A percentile compares a stretch with the other conserved stretches of the same genome.
phyloP scores from a whole-genome alignment of 2,797 vertebrate species.

The Toxotes lorentzi region DNA sequence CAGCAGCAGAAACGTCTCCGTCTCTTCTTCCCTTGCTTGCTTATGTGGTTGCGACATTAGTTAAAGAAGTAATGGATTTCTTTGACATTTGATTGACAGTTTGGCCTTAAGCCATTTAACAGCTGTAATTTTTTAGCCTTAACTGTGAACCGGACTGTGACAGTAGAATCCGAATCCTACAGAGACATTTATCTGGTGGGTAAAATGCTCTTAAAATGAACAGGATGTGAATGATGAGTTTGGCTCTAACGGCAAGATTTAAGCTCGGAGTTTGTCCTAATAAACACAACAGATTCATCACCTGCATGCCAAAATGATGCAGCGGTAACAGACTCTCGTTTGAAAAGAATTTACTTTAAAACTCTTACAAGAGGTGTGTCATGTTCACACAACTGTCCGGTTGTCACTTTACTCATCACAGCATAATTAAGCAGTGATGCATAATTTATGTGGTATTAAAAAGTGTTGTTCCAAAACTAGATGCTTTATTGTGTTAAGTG shows the following conservation, averaged over 20 bases:
- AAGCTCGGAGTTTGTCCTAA: conserved; percentile 15
- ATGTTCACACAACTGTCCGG: conserved; percentile 13
- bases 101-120: conserved; percentile 42
- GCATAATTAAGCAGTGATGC: conserved; percentile 27
- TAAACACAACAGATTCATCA: conserved; percentile 36
- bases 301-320: conserved; percentile 13
- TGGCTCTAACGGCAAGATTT: conserved; percentile 28
- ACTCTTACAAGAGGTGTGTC: conserved; percentile 27
- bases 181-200: conserved; percentile 40
- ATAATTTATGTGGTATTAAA: conserved; percentile 40
- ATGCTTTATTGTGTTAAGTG: conserved; percentile 25
- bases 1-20: background rate
- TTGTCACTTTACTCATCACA: conserved; percentile 8
- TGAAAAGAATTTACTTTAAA: conserved; percentile 14
- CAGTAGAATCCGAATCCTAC: conserved; percentile 50
- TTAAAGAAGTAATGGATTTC: conserved; percentile 28
- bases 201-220: conserved; percentile 39
- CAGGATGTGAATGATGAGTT: conserved; percentile 20
- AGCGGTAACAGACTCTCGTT: conserved; percentile 19
- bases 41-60: conserved; percentile 6
- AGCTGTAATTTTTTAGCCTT: conserved; percentile 14
- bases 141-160: conserved; percentile 28
- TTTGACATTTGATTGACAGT: conserved; percentile 37
- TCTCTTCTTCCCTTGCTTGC: background rate
- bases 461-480: conserved; percentile 29